Base-by-base conservation (phyloP, 2,888 invertebrate species). In the Pyralis farinalis region DNA sequence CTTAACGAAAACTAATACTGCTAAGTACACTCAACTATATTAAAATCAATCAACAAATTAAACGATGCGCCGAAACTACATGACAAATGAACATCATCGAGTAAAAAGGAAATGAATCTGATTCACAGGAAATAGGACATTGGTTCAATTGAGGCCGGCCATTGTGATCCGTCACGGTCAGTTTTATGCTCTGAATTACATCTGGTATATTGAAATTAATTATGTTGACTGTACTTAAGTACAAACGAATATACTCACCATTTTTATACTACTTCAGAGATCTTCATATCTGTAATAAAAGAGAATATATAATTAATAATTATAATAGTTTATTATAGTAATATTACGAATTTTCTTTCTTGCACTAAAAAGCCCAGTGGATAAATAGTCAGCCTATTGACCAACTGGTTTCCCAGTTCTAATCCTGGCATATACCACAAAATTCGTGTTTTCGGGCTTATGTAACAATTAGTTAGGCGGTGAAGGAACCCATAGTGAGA, bases 81-180 rank as follows among this genome's bases (percentile, higher is more conserved):
- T 72, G 81, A 83, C 77, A 84, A 84, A 85, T 82, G 80, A 80
- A 70, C 81, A 81, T n/a, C n/a, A n/a, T 64, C 69, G 65, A 58
- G 66, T 81, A 77, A 81, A 82, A 83, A 85, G 86, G 86, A 88
- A 87, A 85, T 86, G 78, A 83, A 81, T 77, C 71, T 75, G 83
- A 86, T 86, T 73, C 75, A 74, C 80, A 72, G 87, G 87, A 88
- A 86, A 80, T 85, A 83, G 84, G 78, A 74, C 78, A 83, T 84
- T 87, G 84, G 82, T 78, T 81, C 86, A 86, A 85, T 87, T 84
- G 78, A 64, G 61, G 53, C 68, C 63, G 73, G 77, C 78, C 76
- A 75, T 64, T 63, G 53, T 62, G 55, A 61, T 61, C 67, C 64
- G 74, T 69, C 71, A 70, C 71, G 70, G 69, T 51, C 71, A 69